A percentile compares a stretch with the other conserved stretches of the same genome.
Conservation (phyloP, 2,797 vertebrate genomes). For the Poecilia gillii region DNA sequence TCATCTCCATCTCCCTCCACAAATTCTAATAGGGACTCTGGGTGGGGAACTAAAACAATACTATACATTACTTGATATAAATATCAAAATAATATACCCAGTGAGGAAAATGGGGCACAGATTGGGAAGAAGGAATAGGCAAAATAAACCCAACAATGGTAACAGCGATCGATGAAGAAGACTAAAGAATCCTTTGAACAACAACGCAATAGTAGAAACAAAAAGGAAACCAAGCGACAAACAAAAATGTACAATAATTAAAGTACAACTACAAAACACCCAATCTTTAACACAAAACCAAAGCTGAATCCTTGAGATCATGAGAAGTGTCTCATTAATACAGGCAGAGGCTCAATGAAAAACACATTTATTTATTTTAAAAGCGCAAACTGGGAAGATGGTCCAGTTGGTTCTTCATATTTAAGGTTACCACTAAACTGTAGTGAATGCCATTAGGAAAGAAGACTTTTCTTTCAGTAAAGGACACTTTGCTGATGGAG, state of each 20-base stretch:
- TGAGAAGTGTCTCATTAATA: background rate
- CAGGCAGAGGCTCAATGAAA: background rate
- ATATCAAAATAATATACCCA: background rate
- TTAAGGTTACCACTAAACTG: slow-evolving; percentile 37
- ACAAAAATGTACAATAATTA: background rate
- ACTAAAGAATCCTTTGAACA: background rate
- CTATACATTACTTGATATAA: no score
- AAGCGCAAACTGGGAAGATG: slow-evolving; percentile 42
- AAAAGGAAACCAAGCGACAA: background rate
- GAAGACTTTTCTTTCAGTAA: slow-evolving; percentile 38
- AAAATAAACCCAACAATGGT: background rate
- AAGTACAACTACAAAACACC: background rate
- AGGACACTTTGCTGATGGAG: slow-evolving; percentile 47
- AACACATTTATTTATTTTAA: slow-evolving; percentile 25
- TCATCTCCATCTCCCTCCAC: background rate
- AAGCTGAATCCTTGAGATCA: background rate
- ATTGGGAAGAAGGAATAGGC: background rate
- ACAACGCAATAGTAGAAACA: background rate
- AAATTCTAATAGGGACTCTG: background rate
- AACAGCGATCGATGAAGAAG: background rate
- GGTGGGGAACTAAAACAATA: background rate
- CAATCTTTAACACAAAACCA: background rate
- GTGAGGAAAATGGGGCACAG: background rate
- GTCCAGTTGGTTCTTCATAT: slow-evolving; percentile 36
- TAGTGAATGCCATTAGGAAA: slow-evolving; percentile 45